phyloP scores from a whole-genome alignment of 2,888 invertebrate species.

The Pachydiplax longipennis region DNA sequence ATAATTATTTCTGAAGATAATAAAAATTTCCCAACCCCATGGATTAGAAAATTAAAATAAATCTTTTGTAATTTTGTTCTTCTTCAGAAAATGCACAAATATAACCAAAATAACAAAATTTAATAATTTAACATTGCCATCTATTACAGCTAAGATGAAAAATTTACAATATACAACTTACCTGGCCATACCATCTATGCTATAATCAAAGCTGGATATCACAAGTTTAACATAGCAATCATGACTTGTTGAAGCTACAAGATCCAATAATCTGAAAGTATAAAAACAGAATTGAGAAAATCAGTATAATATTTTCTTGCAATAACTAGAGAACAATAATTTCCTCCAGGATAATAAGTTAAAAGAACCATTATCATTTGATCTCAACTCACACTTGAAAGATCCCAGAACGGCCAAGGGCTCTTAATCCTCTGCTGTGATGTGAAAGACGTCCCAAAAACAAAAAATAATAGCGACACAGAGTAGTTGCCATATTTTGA shows the following conservation, averaged over 20 bases:
- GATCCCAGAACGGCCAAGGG: conserved; percentile 77
- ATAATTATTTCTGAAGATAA: no score
- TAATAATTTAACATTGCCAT: not conserved
- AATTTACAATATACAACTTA: conserved; percentile 59
- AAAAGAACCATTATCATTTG: not conserved
- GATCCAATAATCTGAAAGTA: conserved; percentile 71
- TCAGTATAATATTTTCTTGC: not conserved
- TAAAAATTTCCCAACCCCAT: no score
- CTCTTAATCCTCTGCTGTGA: conserved; percentile 58
- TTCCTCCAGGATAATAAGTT: not conserved
- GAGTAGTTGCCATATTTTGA: conserved; percentile 84
- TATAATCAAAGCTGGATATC: conserved; percentile 90
- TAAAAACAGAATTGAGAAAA: conserved; percentile 53
- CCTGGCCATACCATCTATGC: conserved; percentile 74
- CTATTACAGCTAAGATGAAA: no score
- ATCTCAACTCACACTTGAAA: conserved; percentile 72
- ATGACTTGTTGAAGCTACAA: conserved; percentile 83
- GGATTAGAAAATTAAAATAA: no score
- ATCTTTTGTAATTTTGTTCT: no score
- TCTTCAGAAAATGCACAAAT: not conserved
- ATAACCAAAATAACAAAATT: not conserved
- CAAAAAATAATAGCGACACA: conserved; percentile 94
- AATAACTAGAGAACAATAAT: not conserved
- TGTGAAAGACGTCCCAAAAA: conserved; percentile 82
- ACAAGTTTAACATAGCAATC: conserved; percentile 94